These are phyloP conservation scores for Pomacea canaliculata DNA, from an alignment of 2,888 invertebrate species.

Conservation along the genomic window DNA sequence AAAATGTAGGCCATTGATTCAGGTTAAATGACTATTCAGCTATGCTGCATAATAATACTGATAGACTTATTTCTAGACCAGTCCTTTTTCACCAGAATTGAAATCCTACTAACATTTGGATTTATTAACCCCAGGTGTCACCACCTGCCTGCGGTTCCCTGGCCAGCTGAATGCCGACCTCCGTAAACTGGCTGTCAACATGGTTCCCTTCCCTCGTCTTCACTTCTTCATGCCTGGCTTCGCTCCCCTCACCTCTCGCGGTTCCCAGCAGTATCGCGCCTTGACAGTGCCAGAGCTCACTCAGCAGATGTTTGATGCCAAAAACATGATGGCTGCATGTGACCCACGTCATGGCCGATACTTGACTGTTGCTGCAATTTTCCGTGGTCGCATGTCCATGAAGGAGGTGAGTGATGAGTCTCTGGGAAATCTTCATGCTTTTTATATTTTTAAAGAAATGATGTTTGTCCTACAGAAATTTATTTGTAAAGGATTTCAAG, in stretches of 20 bases:
- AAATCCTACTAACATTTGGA: too few species aligned
- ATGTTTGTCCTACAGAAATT: too few species aligned
- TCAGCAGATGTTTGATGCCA: constrained; percentile 87
- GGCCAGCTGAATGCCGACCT: constrained; percentile 69
- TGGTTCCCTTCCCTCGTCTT: constrained; percentile 69
- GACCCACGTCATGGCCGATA: constrained; percentile 88
- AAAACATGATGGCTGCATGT: constrained; percentile 97
- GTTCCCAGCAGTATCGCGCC: constrained; percentile 63
- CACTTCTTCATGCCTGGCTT: constrained; percentile 70
- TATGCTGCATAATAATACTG: too few species aligned
- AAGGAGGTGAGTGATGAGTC: constrained; percentile 74
- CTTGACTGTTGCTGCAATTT: constrained; percentile 61
- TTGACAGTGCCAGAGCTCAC: constrained; percentile 51
- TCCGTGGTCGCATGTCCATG: constrained; percentile 65
- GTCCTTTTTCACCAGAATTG: too few species aligned
- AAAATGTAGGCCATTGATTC: too few species aligned
- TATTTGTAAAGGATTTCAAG: too few species aligned
- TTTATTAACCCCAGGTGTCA: constrained; percentile 65
- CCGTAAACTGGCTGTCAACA: constrained; percentile 60
- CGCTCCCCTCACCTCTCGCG: constrained; percentile 68
- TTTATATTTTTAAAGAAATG: too few species aligned
- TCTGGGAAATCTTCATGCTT: too few species aligned
- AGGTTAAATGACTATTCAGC: too few species aligned
- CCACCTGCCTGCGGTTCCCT: constrained; percentile 91
- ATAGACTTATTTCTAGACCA: too few species aligned